Evolutionary conservation across 2,888 invertebrate genomes (phyloP), one percentile per base, ranked within the genome.

Genomic region (Imbricaverruca yamaguchii): DNA sequence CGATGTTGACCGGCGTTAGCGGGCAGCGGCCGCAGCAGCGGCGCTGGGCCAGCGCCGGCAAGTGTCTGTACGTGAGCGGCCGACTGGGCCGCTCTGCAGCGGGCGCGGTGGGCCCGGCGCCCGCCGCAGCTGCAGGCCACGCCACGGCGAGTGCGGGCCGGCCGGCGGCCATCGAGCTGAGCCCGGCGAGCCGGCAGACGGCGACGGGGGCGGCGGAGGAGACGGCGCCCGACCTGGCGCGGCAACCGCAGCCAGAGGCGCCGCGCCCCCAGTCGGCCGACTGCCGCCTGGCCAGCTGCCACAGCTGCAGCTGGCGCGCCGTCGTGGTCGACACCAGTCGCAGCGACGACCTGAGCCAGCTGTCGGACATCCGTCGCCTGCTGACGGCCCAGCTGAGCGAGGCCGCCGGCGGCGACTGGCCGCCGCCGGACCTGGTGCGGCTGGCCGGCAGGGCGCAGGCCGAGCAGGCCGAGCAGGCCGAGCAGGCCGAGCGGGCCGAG

Each of bases 41-140:
- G 53, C 74, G 74, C 18, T 74, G 74, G 74, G 53, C 74, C 55
- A 74, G 74, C 55, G 74, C 74, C 53, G 74, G 23, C 10, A 74
- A 74, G 18, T 55, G 55, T 8, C 55, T 74, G 21, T 74, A 74
- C 55, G 15, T 53, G 21, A 18, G 74, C 7, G 55, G 18, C 63
- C 18, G 18, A 9, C 21, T 9, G 63, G n/a, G n/a, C n/a, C 63
- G n/a, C 63, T 6, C 6, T 8, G n/a, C 10, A 4, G 63, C 21
- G 9, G 9, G n/a, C n/a, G 21, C n/a, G 9, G n/a, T 21, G 0
- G 63, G 18, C 21, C 4, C 23, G 10, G 67, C 25, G 67, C 67
- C 67, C 12, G 12, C 21, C 25, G 15, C 59, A 59, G 12, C 59
- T 1, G 12, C 59, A 59, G 12, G 12, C 12, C 11, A 0, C 59